phyloP scores from a whole-genome alignment of 2,888 invertebrate genomes.

The Hedya salicella region DNA sequence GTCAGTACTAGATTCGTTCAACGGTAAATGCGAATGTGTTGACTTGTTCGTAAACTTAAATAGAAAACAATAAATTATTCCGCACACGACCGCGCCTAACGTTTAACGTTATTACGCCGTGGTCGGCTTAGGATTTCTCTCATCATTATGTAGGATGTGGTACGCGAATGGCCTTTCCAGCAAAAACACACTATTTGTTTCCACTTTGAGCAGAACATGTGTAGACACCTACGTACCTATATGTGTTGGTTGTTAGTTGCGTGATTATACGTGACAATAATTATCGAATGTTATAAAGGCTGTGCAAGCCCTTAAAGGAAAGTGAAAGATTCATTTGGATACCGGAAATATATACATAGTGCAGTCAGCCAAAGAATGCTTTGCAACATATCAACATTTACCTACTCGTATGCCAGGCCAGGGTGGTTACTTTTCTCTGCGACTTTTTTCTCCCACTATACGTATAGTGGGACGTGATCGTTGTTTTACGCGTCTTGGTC shows the following conservation, averaged over 20 bases:
- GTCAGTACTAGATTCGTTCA: too few species aligned
- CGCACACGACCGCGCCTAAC: constrained; percentile 13
- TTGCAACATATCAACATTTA: too few species aligned
- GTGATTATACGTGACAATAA: neutral
- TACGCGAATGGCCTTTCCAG: neutral
- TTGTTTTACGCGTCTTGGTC: too few species aligned
- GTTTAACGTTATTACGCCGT: constrained; percentile 18
- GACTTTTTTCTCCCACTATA: too few species aligned
- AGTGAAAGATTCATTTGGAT: neutral
- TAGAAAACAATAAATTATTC: constrained; percentile 10
- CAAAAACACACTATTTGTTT: constrained; percentile 26
- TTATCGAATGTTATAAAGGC: neutral
- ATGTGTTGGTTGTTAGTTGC: neutral
- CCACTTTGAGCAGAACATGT: constrained; percentile 9
- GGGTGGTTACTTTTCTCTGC: too few species aligned
- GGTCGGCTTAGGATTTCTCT: constrained; percentile 30
- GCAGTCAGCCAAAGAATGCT: too few species aligned
- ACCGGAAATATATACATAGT: too few species aligned
- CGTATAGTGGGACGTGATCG: too few species aligned
- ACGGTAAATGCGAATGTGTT: neutral
- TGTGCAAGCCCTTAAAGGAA: neutral
- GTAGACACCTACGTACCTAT: neutral
- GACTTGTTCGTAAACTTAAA: neutral
- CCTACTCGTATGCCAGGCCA: too few species aligned
- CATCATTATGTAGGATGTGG: constrained; percentile 36